Evolutionary conservation across 1,140 invertebrate species (phyloP), one percentile per base, ranked within the genome.

Genomic region (Drosophila carrolli): DNA sequence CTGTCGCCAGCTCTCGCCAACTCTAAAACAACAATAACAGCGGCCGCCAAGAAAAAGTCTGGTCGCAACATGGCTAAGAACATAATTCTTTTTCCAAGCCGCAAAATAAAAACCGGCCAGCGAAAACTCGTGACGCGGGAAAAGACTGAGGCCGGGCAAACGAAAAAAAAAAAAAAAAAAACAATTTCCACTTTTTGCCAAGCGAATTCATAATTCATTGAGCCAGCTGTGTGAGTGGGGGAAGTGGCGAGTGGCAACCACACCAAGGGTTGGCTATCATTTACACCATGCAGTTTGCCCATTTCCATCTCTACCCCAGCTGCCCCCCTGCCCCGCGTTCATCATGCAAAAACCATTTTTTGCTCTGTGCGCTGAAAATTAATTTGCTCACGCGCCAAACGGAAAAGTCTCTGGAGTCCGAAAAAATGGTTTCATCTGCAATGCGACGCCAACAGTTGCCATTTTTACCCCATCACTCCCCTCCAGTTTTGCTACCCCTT

Each of bases 361-460:
- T 71, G 75, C 55, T 78, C 75, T 78, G 74, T 53, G 57, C 75
- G 75, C 73, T 77, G 75, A 77, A 77, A 77, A 77, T 77, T 77
- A 77, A 77, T 77, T 77, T 77, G 75, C 75, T 77, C 75, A 77
- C 75, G 75, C 75, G 75, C 75, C 75, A 77, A 78, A 68, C 75
- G 75, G 75, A 78, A 76, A 75, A 75, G 75, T 65, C 60, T 71
- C 60, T 65, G 13, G 67, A 71, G 67, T 71, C 53, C 53, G 54
- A 55, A 73, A 73, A 77, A 77, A 77, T 77, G 74, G 74, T 77
- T 77, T 77, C 74, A 77, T 77, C 75, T 77, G 75, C 75, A 77
- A 77, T 77, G 75, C 75, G 75, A 77, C 75, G 75, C 65, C 61
- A 78, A 76, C 75, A 61, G 75, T 77, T 78, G 57, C 77, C 56